phyloP scores from a whole-genome alignment of 2,797 vertebrate species.

The Champsocephalus esox region DNA sequence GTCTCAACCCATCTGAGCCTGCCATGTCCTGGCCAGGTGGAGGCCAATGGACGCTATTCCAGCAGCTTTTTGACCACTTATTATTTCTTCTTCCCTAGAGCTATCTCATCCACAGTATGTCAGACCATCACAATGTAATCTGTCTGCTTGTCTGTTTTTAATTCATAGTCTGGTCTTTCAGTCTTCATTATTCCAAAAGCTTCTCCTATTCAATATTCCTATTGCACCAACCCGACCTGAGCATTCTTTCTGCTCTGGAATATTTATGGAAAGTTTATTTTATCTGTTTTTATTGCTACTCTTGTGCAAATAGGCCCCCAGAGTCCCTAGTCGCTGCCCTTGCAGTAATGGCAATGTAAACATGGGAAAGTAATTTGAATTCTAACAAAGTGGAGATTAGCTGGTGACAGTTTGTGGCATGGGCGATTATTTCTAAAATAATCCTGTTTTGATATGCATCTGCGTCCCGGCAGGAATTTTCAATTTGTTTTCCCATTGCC shows the following conservation, averaged over 20 bases:
- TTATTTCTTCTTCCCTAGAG: slow-evolving; percentile 43
- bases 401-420: slow-evolving; percentile 86
- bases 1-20: slow-evolving; percentile 45
- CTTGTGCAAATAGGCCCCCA: slow-evolving; percentile 83
- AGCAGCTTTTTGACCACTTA: slow-evolving; percentile 32
- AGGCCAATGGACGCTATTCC: slow-evolving; percentile 51
- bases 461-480: slow-evolving; percentile 88
- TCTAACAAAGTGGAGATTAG: slow-evolving; percentile 91
- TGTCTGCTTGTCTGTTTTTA: slow-evolving; percentile 59
- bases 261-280: slow-evolving; percentile 84
- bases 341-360: slow-evolving; percentile 88
- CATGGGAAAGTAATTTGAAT: slow-evolving; percentile 89
- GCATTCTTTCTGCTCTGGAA: slow-evolving; percentile 78
- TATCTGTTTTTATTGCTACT: slow-evolving; percentile 83
- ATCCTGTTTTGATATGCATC: slow-evolving; percentile 92
- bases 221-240: slow-evolving; percentile 71
- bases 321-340: slow-evolving; percentile 79
- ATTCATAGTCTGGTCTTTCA: slow-evolving; percentile 66
- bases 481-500: slow-evolving; percentile 89
- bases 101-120: slow-evolving; percentile 38
- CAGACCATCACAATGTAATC: slow-evolving; percentile 81
- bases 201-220: slow-evolving; percentile 73
- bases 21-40: slow-evolving; percentile 49
- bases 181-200: slow-evolving; percentile 70
- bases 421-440: slow-evolving; percentile 90